Conservation (phyloP, 2,888 invertebrate genomes). For the Adineta ricciae region DNA sequence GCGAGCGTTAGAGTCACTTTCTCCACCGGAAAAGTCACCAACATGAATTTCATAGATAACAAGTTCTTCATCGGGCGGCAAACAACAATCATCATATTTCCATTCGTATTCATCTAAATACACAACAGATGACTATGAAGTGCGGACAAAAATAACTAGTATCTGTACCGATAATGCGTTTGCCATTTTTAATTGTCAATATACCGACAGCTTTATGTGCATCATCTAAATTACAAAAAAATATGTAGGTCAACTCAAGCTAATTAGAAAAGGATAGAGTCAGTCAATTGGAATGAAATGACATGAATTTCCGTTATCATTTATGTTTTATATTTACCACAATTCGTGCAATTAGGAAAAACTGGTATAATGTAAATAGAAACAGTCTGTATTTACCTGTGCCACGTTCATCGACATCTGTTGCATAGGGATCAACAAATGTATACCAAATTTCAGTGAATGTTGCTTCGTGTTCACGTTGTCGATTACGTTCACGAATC, state of each 20-base stretch:
- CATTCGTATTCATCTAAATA: conserved; percentile 11
- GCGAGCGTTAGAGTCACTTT: background rate
- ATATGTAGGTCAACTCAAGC: too few species aligned
- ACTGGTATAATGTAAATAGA: background rate
- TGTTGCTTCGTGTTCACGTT: conserved; percentile 12
- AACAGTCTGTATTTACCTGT: background rate
- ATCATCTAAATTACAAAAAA: background rate
- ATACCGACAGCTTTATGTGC: conserved; percentile 1
- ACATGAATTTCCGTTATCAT: too few species aligned
- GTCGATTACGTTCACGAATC: conserved; percentile 19
- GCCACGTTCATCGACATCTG: conserved; percentile 20
- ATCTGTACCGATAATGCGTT: background rate
- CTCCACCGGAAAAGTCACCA: conserved; percentile 14
- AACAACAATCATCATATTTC: background rate
- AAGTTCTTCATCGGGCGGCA: background rate
- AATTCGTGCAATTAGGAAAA: too few species aligned
- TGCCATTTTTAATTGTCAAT: background rate
- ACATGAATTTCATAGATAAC: conserved; percentile 17
- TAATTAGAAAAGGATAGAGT: too few species aligned
- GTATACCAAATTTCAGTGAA: conserved; percentile 20
- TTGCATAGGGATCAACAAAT: conserved; percentile 15
- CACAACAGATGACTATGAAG: background rate
- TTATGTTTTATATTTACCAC: too few species aligned
- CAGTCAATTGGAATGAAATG: too few species aligned
- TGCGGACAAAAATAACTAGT: too few species aligned